Percentiles rank a stretch among this genome's conserved stretches.
phyloP scores from a whole-genome alignment of 2,113 vertebrate genomes.

The Herpetotheres cachinnans region DNA sequence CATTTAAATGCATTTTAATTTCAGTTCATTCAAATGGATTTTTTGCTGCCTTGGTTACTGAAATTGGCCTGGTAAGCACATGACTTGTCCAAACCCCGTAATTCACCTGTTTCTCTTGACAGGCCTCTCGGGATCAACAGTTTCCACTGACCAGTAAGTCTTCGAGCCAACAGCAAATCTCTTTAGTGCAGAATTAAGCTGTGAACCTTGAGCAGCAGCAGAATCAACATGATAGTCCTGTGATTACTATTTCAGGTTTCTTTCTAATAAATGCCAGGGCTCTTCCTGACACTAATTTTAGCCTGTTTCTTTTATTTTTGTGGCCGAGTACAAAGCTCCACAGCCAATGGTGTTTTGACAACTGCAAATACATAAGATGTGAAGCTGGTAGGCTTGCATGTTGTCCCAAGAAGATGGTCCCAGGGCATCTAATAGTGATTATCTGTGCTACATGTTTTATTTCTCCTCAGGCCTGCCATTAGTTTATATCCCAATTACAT shows the following conservation, averaged over 20 bases:
- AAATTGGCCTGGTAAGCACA: slow-evolving; percentile 38
- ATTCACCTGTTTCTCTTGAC: slow-evolving; percentile 56
- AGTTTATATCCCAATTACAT: not conserved
- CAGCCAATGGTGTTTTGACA: not conserved
- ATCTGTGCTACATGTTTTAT: not conserved
- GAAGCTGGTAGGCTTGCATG: not conserved
- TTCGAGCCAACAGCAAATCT: not conserved
- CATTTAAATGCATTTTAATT: slow-evolving; percentile 31
- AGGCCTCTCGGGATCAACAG: slow-evolving; percentile 44
- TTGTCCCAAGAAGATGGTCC: not conserved
- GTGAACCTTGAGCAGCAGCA: not conserved
- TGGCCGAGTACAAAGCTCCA: not conserved
- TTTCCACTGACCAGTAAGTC: slow-evolving; percentile 65
- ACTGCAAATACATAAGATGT: not conserved
- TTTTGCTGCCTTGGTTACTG: slow-evolving; percentile 50
- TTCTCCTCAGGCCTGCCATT: not conserved
- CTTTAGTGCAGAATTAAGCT: not conserved
- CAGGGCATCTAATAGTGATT: not conserved
- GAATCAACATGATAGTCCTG: not conserved
- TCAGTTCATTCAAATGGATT: slow-evolving; percentile 8
- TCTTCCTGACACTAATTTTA: not conserved
- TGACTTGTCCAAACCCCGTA: slow-evolving; percentile 31
- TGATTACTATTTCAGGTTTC: not conserved
- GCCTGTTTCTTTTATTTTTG: not conserved
- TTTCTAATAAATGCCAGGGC: not conserved